Evolutionary conservation across 2,113 vertebrate genomes (phyloP).

Genomic region (Bagarius yarrelli): DNA sequence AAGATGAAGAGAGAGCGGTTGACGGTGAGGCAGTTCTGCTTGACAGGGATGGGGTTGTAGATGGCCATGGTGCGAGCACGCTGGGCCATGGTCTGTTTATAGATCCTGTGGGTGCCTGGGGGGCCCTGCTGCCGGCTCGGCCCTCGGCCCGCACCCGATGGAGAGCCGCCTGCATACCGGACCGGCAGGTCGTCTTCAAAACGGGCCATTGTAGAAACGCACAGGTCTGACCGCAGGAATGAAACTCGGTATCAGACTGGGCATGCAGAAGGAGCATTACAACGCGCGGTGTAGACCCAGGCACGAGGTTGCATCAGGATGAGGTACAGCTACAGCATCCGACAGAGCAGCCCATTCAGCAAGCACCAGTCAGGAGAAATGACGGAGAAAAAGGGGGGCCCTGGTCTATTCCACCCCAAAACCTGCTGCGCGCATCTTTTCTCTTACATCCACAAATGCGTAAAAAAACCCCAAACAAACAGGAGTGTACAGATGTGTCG

Average conservation of each 20-base stretch:
- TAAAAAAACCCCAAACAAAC: not conserved
- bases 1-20: constrained; percentile 98
- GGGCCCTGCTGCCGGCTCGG: constrained; percentile 81
- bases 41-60: constrained; percentile 97
- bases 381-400: not conserved
- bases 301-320: constrained; percentile 54
- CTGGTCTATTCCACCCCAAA: constrained; percentile 28
- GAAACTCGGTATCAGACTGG: constrained; percentile 72
- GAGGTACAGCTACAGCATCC: constrained; percentile 49
- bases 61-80: constrained; percentile 95
- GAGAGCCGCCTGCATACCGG: constrained; percentile 79
- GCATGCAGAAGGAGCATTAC: constrained; percentile 82
- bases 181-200: constrained; percentile 88
- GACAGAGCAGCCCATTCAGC: constrained; percentile 48
- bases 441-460: constrained; percentile 28
- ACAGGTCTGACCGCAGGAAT: constrained; percentile 71
- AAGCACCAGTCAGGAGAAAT: constrained; percentile 39
- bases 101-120: constrained; percentile 80
- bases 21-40: constrained; percentile 93
- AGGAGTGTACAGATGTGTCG: not conserved
- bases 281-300: constrained; percentile 64
- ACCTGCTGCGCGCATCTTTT: constrained; percentile 34
- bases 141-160: constrained; percentile 74
- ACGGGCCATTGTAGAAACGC: constrained; percentile 84
- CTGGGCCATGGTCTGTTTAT: constrained; percentile 95